Percentiles rank a stretch among this genome's conserved stretches.
phyloP scores from a whole-genome alignment of 2,113 vertebrate genomes.

The Solenodon paradoxus region DNA sequence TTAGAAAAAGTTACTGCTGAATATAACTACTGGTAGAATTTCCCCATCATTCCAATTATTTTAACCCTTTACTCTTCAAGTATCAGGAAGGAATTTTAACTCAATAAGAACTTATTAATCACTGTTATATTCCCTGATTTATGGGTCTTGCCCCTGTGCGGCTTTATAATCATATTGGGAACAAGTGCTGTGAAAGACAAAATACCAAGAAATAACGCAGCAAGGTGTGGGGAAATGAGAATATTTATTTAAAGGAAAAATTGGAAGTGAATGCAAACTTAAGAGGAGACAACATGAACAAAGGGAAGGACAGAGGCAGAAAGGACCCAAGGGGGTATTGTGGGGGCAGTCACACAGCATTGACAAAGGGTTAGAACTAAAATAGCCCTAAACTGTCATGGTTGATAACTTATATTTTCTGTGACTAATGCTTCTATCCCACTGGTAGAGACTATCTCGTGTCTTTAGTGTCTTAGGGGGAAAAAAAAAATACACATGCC shows the following conservation, averaged over 20 bases:
- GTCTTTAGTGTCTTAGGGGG: background rate
- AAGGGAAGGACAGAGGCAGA: background rate
- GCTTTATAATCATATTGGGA: background rate
- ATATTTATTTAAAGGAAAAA: conserved; percentile 7
- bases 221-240: background rate
- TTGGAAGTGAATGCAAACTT: background rate
- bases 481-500: background rate
- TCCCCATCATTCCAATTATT: background rate
- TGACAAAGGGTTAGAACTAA: background rate
- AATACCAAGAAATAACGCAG: background rate
- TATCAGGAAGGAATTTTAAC: background rate
- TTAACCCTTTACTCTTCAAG: background rate
- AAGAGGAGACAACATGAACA: background rate
- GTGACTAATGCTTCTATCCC: conserved; percentile 39
- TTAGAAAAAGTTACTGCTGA: background rate
- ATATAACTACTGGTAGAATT: background rate
- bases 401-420: conserved; percentile 38
- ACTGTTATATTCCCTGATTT: background rate
- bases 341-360: background rate
- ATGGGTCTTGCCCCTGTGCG: background rate
- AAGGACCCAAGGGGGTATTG: background rate
- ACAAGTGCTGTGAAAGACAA: background rate
- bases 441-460: background rate
- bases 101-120: background rate
- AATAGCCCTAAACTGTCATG: background rate